Percentiles rank a stretch among this genome's conserved stretches.
These are phyloP conservation scores for Popillia japonica DNA, from an alignment of 1,140 invertebrate genomes.

Conservation along the genomic window DNA sequence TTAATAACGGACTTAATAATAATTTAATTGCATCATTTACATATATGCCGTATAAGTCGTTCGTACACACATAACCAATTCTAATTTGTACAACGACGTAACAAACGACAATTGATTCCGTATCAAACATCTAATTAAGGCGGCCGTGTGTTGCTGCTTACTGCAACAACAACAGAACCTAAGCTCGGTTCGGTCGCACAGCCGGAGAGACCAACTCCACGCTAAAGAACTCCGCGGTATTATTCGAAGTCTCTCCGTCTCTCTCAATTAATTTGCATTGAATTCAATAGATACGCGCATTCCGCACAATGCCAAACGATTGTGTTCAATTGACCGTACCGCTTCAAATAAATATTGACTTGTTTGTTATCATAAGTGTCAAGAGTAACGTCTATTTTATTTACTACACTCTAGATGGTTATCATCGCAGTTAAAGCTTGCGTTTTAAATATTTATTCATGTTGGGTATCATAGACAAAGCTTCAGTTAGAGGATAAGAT, in stretches of 20 bases:
- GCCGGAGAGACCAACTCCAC: too few species aligned
- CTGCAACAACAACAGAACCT: too few species aligned
- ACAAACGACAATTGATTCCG: constrained; percentile 51
- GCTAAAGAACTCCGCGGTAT: too few species aligned
- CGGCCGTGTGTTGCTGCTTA: constrained; percentile 29
- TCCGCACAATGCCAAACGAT: constrained; percentile 43
- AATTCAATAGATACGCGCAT: constrained; percentile 45
- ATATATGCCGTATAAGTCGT: constrained; percentile 22
- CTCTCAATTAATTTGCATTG: constrained; percentile 53
- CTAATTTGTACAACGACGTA: constrained; percentile 48
- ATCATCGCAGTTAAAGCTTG: background rate
- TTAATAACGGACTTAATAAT: constrained; percentile 2
- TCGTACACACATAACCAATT: background rate
- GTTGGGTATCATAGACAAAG: background rate
- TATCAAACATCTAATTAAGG: constrained; percentile 50
- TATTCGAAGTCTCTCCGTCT: too few species aligned
- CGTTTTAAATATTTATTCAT: constrained; percentile 16
- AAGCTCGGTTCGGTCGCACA: too few species aligned
- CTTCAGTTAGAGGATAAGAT: too few species aligned
- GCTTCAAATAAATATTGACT: constrained; percentile 46
- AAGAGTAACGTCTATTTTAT: constrained; percentile 48
- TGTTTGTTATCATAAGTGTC: constrained; percentile 49
- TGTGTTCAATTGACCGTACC: constrained; percentile 48
- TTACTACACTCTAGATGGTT: constrained; percentile 36
- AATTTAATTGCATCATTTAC: constrained; percentile 30